Base-by-base conservation (phyloP, 2,888 invertebrate genomes). In the Drosophila barbarae region DNA sequence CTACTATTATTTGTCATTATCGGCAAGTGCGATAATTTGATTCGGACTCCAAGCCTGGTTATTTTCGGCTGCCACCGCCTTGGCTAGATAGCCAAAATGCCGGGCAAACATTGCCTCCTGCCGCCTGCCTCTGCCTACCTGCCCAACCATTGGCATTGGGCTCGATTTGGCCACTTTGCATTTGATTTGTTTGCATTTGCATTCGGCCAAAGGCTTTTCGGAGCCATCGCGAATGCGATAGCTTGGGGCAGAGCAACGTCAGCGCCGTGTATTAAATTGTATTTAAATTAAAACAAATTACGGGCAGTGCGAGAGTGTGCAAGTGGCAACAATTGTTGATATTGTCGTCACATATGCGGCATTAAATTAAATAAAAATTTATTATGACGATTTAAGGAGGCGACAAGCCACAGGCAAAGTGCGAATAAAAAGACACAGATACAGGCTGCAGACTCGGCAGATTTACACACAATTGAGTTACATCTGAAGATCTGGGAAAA, bases 281-380 rank as follows among this genome's bases (percentile, higher is more conserved):
- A 81, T 81, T 81, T 78, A 80, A 80, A 80, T 80, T 80, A 84
- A 84, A 84, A 75, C 84, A 80, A 80, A 80, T 80, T 84, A 78
- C 84, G 80, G 80, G 61, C 74, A 67, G 49, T 65, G 36, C 50
- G 26, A 44, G 30, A 59, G 50, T 61, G 63, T 68, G 66, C 64
- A 67, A 69, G 65, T 82, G 67, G 56, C 69, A 65, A 64, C 81
- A 77, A 82, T 82, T 77, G 79, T 69, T 69, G 61, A 68, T 67
- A 74, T 76, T 73, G 73, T 73, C 73, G 71, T 79, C 74, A 68
- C 56, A 59, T 68, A 65, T 70, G 51, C 60, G 74, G 47, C 77
- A 85, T 70, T 82, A 83, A 85, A 85, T 83, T 85, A 81, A 81
- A 81, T 81, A 82, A 81, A 81, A 73, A 71, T 73, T 84, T 82